Conservation (phyloP, 2,113 vertebrate species). For the Ptyas mucosa region DNA sequence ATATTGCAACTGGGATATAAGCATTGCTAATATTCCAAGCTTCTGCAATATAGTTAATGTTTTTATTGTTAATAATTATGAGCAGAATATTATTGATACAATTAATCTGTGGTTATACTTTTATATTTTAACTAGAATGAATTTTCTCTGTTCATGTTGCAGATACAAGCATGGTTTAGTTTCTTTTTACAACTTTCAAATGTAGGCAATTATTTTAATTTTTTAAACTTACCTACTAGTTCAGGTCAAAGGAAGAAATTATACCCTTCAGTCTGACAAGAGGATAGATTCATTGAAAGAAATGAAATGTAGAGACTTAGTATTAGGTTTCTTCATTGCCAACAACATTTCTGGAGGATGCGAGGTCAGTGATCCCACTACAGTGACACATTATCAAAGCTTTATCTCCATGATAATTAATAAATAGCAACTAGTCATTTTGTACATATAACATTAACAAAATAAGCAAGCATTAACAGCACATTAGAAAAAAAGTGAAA, state of each 20-base stretch:
- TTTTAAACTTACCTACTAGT: not conserved
- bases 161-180: slow-evolving; percentile 38
- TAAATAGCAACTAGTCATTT: not conserved
- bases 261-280: not conserved
- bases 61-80: not conserved
- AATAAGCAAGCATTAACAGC: not conserved
- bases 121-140: slow-evolving; percentile 49
- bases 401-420: slow-evolving; percentile 24
- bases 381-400: slow-evolving; percentile 5
- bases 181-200: not conserved
- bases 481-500: not conserved
- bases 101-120: slow-evolving; percentile 51
- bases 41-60: not conserved
- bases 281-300: not conserved
- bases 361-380: not conserved
- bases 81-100: slow-evolving; percentile 21
- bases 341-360: not conserved
- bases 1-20: not conserved
- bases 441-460: not conserved
- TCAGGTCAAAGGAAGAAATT: not conserved
- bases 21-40: not conserved
- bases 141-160: slow-evolving; percentile 40
- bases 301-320: slow-evolving; percentile 14
- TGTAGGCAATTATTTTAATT: not conserved
- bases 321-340: not conserved